A percentile compares a stretch with the other conserved stretches of the same genome.
phyloP scores from a whole-genome alignment of 2,888 invertebrate species.

The Lycophotia porphyrea region DNA sequence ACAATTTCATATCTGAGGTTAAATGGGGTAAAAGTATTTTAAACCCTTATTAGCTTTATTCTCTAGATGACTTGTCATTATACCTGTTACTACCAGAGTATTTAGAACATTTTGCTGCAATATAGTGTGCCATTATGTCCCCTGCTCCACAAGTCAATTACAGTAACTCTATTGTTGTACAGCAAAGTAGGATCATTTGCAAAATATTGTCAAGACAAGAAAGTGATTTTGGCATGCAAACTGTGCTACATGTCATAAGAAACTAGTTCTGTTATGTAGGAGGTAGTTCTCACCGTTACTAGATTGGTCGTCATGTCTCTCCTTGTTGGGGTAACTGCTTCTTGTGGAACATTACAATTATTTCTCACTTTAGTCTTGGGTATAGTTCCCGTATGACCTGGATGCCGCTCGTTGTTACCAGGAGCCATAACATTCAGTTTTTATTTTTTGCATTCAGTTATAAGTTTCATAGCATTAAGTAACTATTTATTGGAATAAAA shows the following conservation, averaged over 20 bases:
- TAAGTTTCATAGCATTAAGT: constrained; percentile 65
- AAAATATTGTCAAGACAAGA: constrained; percentile 12
- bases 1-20: neutral
- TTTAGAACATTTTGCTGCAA: neutral
- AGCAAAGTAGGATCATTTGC: neutral
- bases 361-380: constrained; percentile 92
- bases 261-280: constrained; percentile 1
- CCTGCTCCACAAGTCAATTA: neutral
- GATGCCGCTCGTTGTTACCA: constrained; percentile 88
- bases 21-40: neutral
- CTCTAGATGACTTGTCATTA: neutral
- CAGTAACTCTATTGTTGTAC: neutral
- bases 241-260: neutral
- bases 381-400: constrained; percentile 92
- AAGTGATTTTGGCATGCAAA: constrained; percentile 26
- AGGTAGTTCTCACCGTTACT: constrained; percentile 81
- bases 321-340: constrained; percentile 91
- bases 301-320: constrained; percentile 90
- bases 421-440: constrained; percentile 87
- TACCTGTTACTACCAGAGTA: neutral
- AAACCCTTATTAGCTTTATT: no score
- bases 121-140: neutral
- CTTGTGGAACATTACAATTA: constrained; percentile 91
- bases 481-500: constrained; percentile 55
- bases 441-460: constrained; percentile 64